Percentiles rank a stretch among this genome's conserved stretches.
These are phyloP conservation scores for Cyanoliseus patagonus DNA, from an alignment of 2,113 vertebrate species.

Conservation along the genomic window DNA sequence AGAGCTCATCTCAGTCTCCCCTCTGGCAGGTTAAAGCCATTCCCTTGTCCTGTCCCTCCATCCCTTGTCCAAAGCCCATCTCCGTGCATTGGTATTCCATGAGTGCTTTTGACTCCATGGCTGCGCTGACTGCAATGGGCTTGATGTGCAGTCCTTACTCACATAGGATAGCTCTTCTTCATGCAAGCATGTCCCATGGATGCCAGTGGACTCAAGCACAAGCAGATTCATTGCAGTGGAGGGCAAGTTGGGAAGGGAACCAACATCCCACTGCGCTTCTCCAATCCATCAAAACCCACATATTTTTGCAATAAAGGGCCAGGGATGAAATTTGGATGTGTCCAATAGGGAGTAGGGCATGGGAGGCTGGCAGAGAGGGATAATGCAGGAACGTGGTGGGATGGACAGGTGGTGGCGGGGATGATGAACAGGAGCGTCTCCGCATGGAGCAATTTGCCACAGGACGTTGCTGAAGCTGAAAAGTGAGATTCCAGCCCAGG, in stretches of 20 bases:
- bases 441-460: background rate
- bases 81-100: background rate
- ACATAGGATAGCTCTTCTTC: background rate
- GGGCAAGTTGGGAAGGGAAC: background rate
- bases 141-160: fast-evolving
- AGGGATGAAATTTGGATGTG: fast-evolving
- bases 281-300: background rate
- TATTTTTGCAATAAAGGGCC: background rate
- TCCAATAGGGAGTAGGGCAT: background rate
- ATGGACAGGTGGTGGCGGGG: background rate
- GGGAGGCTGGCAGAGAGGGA: background rate
- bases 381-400: background rate
- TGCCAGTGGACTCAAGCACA: background rate
- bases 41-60: background rate
- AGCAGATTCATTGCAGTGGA: background rate
- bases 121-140: background rate
- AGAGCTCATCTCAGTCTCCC: background rate
- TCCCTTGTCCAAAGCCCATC: background rate
- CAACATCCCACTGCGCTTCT: background rate
- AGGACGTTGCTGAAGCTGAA: background rate
- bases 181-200: fast-evolving
- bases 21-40: background rate
- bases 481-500: background rate
- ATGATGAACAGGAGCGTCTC: background rate
- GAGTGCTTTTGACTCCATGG: background rate